A percentile compares a stretch with the other conserved stretches of the same genome.
phyloP scores from a whole-genome alignment of 2,888 invertebrate species.

The Melieria crassipennis region DNA sequence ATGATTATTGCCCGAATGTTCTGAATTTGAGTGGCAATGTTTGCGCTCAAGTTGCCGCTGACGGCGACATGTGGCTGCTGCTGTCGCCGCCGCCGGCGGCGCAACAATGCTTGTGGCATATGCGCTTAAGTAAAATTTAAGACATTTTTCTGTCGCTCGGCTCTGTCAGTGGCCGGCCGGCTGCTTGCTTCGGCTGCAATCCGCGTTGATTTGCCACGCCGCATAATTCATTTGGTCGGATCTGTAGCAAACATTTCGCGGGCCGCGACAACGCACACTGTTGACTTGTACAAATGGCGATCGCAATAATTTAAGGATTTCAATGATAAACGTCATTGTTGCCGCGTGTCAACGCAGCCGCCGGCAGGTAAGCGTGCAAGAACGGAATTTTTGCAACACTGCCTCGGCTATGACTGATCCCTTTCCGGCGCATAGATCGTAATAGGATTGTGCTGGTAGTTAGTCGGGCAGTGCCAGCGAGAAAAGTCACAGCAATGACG shows the following conservation, averaged over 20 bases:
- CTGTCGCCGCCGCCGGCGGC: slow-evolving; percentile 17
- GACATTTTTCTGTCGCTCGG: slow-evolving; percentile 46
- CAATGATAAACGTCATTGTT: slow-evolving; percentile 59
- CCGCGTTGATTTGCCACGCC: slow-evolving; percentile 60
- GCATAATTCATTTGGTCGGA: slow-evolving; percentile 57
- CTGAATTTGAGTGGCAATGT: slow-evolving; percentile 11
- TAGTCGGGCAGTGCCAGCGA: too few species aligned
- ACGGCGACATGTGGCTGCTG: slow-evolving; percentile 23
- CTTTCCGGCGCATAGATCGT: too few species aligned
- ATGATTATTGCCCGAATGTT: slow-evolving; percentile 47
- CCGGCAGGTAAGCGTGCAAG: too few species aligned
- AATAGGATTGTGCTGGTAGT: too few species aligned
- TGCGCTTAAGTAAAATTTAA: slow-evolving; percentile 61
- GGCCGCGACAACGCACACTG: slow-evolving; percentile 24
- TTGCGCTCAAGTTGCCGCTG: slow-evolving; percentile 22
- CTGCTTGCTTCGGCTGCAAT: slow-evolving; percentile 40
- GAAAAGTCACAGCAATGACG: too few species aligned
- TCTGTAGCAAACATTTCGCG: slow-evolving; percentile 39
- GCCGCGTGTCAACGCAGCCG: slow-evolving; percentile 39
- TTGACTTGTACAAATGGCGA: slow-evolving; percentile 49
- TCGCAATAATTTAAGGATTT: slow-evolving; percentile 63
- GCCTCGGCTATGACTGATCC: too few species aligned
- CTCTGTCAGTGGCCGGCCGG: background rate
- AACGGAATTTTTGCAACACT: too few species aligned
- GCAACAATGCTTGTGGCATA: slow-evolving; percentile 38